phyloP scores from a whole-genome alignment of 1,140 invertebrate genomes.

The Antheraea mylitta region DNA sequence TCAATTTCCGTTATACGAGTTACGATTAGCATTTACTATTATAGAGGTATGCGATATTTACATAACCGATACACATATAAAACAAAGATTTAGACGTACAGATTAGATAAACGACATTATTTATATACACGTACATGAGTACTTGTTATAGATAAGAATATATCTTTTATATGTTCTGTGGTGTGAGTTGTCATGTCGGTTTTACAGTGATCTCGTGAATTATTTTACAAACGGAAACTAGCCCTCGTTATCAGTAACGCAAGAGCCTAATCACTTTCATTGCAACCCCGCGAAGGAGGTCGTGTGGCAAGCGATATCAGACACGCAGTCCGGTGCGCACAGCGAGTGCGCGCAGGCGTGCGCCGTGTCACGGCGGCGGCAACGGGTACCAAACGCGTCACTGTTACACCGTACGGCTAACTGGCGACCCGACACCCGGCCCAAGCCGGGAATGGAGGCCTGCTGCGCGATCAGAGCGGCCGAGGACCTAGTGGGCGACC shows the following conservation, averaged over 20 bases:
- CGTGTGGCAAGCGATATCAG: conserved; percentile 51
- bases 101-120: no score
- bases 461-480: conserved; percentile 60
- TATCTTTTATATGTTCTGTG: background rate
- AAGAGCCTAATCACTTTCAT: conserved; percentile 70
- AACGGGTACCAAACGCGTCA: conserved; percentile 23
- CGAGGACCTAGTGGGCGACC: conserved; percentile 70
- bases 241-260: conserved; percentile 68
- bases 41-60: no score
- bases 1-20: no score
- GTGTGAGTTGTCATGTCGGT: background rate
- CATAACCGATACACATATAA: no score
- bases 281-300: conserved; percentile 69
- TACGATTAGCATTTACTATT: no score
- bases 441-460: conserved; percentile 65
- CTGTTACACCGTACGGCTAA: conserved; percentile 19
- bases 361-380: conserved; percentile 38
- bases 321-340: conserved; percentile 59
- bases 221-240: conserved; percentile 28
- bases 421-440: conserved; percentile 36
- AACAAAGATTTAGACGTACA: no score
- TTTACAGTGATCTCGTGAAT: no score
- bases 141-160: background rate
- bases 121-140: background rate
- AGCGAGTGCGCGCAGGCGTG: conserved; percentile 63